Evolutionary conservation across 2,888 invertebrate species (phyloP).

Genomic region (Caenorhabditis wallacei): DNA sequence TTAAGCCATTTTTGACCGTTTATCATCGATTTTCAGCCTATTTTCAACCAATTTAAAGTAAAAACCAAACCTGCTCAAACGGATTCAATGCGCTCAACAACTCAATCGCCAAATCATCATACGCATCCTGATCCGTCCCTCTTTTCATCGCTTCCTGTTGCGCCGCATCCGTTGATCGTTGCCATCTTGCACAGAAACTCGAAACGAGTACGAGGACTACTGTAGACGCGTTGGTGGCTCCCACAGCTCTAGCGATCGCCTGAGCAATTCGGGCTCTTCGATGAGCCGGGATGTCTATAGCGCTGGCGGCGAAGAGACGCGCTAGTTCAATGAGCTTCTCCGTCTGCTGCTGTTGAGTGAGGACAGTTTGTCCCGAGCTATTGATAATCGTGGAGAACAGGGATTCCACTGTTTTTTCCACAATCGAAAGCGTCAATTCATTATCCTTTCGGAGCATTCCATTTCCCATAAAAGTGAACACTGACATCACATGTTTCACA

Average conservation of each 20-base stretch:
- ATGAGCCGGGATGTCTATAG: conserved; percentile 95
- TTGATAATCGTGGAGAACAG: conserved; percentile 76
- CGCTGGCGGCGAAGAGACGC: conserved; percentile 93
- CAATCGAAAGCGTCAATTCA: conserved; percentile 78
- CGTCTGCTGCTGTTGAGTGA: conserved; percentile 41
- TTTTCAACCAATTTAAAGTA: too few relatives aligned
- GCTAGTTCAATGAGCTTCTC: conserved; percentile 85
- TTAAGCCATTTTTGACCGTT: too few relatives aligned
- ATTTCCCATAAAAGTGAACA: conserved; percentile 98
- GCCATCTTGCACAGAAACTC: conserved; percentile 83
- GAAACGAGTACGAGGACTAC: conserved; percentile 84
- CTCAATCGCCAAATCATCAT: conserved; percentile 79
- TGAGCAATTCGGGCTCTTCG: conserved; percentile 86
- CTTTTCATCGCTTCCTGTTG: conserved; percentile 60
- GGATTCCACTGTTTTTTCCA: conserved; percentile 78
- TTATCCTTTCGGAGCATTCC: conserved; percentile 87
- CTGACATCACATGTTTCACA: conserved; percentile 94
- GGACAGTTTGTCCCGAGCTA: conserved; percentile 7
- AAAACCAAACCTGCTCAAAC: conserved; percentile 77
- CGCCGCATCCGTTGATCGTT: conserved; percentile 69
- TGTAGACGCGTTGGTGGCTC: conserved; percentile 84
- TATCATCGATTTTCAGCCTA: too few relatives aligned
- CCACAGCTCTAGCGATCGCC: conserved; percentile 74
- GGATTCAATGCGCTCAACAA: conserved; percentile 71
- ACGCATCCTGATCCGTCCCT: conserved; percentile 73